These are phyloP conservation scores for Leucoraja erinaceus DNA, from an alignment of 2,113 vertebrate genomes.

Conservation along the genomic window DNA sequence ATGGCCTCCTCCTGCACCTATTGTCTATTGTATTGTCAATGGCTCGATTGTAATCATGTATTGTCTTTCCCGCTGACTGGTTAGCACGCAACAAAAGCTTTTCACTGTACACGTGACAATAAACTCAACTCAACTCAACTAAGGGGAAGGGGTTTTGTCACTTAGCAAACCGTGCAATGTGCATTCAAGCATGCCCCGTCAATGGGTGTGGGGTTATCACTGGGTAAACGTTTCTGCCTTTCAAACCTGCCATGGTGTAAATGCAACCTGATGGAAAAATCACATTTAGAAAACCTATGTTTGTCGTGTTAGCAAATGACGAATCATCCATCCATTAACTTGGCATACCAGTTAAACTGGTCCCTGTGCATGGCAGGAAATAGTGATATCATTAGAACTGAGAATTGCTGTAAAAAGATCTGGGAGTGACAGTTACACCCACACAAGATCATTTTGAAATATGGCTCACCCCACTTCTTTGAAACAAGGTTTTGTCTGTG, in stretches of 20 bases:
- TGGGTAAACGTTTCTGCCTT: not conserved
- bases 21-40: too few relatives aligned
- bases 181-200: not conserved
- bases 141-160: not conserved
- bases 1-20: too few relatives aligned
- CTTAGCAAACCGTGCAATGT: not conserved
- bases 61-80: too few relatives aligned
- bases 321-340: not conserved
- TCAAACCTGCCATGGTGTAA: not conserved
- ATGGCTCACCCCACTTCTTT: not conserved
- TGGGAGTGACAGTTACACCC: not conserved
- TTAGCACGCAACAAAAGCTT: too few relatives aligned
- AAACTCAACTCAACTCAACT: too few relatives aligned
- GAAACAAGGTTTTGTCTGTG: not conserved
- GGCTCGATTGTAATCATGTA: too few relatives aligned
- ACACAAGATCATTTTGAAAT: not conserved
- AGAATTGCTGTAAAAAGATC: not conserved
- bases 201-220: not conserved
- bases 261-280: not conserved
- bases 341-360: not conserved
- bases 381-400: not conserved
- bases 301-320: not conserved
- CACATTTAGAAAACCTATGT: not conserved
- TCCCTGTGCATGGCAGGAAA: not conserved
- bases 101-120: too few relatives aligned